Base-by-base conservation (phyloP, 1,140 invertebrate species). In the Brachionus koreanus region DNA sequence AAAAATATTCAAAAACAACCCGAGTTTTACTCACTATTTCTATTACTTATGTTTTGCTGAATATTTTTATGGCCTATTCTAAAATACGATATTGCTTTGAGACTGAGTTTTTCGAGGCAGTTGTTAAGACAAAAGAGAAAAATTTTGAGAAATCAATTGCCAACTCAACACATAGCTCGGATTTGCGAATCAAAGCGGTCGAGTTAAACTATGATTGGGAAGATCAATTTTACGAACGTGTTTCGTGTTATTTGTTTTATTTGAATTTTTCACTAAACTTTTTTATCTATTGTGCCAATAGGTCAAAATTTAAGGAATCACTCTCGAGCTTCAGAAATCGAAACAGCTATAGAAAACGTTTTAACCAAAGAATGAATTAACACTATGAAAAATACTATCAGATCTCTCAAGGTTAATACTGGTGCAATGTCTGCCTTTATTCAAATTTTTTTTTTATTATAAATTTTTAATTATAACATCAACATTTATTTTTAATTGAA, bases 251-350 rank as follows among this genome's bases (percentile, higher is more conserved):
- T 19, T 69, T 35, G 65, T 69, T 37, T 69, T 69, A 69, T 69
- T 37, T 69, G 16, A 69, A 37, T 69, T 69, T 69, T 69, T 37
- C 65, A 10, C 35, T 69, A 69, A 69, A 69, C 37, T 69, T 69
- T 69, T 69, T 69, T 69, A 69, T 69, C 35, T 69, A 69, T 69
- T 69, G 65, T 37, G 33, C 33, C n/a, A 69, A 69, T 13, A 29
- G 65, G n/a, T 13, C 65, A 3, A 69, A 69, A 25, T 69, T 69
- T 39, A 69, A 37, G n/a, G 65, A 69, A n/a, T 37, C 65, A 13
- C 12, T 69, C 1, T 37, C 23, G 2, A 37, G 65, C n/a, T 69
- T 37, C 35, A 69, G 33, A 39, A 35, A 35, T 65, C 1, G 10
- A 65, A 65, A 29, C 13, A 16, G 49, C 23, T 19, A 16, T 57